A percentile compares a stretch with the other conserved stretches of the same genome.
Conservation (phyloP, 2,888 invertebrate species). For the Dexiosoma caninum region DNA sequence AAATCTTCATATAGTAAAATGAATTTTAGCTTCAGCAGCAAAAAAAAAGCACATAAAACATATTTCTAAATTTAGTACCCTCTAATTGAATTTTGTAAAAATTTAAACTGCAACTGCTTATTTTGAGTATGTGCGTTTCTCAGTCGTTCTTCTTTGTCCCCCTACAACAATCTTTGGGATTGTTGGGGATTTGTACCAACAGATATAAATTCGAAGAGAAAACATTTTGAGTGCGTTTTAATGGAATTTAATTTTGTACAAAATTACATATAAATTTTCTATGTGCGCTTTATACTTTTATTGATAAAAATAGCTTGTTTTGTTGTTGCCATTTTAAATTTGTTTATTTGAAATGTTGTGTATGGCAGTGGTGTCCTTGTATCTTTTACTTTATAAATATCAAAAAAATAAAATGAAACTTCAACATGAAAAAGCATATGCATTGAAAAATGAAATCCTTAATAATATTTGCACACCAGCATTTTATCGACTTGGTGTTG, state of each 20-base stretch:
- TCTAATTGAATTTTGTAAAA: slow-evolving; percentile 10
- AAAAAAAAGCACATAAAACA: background rate
- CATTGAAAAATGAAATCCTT: slow-evolving; percentile 25
- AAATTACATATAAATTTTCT: slow-evolving; percentile 5
- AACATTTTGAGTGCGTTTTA: slow-evolving; percentile 16
- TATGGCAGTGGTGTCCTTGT: slow-evolving; percentile 59
- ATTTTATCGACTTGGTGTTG: slow-evolving; percentile 35
- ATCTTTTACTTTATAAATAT: slow-evolving; percentile 19
- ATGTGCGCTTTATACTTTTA: slow-evolving; percentile 33
- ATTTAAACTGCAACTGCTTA: background rate
- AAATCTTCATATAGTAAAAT: background rate
- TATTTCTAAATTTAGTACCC: slow-evolving; percentile 29
- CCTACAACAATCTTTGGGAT: background rate
- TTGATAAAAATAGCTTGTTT: slow-evolving; percentile 52
- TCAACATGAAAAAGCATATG: slow-evolving; percentile 50
- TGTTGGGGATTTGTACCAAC: background rate
- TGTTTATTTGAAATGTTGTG: slow-evolving; percentile 53
- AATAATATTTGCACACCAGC: slow-evolving; percentile 61
- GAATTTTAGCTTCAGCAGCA: background rate
- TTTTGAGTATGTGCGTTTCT: background rate
- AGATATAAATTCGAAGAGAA: slow-evolving; percentile 1
- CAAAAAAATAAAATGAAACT: background rate
- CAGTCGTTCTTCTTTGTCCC: background rate
- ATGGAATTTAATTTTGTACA: background rate
- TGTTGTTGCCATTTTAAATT: slow-evolving; percentile 11